Base-by-base conservation (phyloP, 2,797 vertebrate species). In the Nyctibius grandis region DNA sequence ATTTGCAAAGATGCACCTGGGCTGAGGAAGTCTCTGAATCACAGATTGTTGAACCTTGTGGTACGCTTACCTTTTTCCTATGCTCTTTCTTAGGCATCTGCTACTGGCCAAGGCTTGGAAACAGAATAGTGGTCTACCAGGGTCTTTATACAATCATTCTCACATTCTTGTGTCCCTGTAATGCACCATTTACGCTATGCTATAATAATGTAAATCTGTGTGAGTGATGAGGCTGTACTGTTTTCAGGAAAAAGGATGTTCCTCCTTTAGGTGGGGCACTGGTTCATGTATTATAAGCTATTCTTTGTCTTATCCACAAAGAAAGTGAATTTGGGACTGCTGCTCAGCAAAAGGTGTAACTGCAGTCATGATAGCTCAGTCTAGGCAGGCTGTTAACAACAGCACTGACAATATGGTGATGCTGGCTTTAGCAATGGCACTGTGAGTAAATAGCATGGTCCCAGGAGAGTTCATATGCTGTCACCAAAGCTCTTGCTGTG, bases 181-280 rank as follows among this genome's bases (percentile, higher is more conserved):
- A 67, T 1, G 5, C 12, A 45, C 25, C 4, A 12, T 50, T 91
- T 70, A 40, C 64, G 15, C 25, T 50, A 18, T 20, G 29, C 10
- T 78, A 23, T 19, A 70, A 36, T 28, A 65, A 75, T 15, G 7
- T 33, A 67, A 67, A 54, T 53, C 83, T 34, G 11, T 40, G 19
- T 82, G 81, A 92, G 34, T 36, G 9, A 36, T 21, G 34, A 89
- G 42, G 8, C 18, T 65, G 8, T 31, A 25, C 29, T 63, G 21
- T 50, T 65, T 93, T 63, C 81, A 89, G 88, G 80, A 68, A 93
- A 88, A 91, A 88, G 26, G 51, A 60, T 86, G 67, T 85, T 91
- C 59, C 85, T 91, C 38, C 51, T 61, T 74, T 82, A 85, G 80
- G 80, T 87, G 70, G 70, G 74, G 72, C 63, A 25, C 31, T 28